Evolutionary conservation across 1,140 invertebrate species (phyloP), one percentile per base, ranked within the genome.

Genomic region (Brachionus rubens): DNA sequence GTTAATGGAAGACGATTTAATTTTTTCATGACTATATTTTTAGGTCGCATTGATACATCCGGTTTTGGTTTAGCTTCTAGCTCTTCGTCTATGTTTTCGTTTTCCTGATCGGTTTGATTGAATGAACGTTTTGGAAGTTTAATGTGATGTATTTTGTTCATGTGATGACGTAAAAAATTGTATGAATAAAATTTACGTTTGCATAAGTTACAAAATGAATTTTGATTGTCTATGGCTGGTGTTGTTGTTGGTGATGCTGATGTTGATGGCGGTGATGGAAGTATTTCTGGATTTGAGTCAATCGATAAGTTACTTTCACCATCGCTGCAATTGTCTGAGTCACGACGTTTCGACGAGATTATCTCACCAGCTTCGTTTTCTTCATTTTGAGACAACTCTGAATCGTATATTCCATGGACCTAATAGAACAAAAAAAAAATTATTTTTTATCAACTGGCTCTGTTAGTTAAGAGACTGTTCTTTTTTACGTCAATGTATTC

Each of bases 181-280:
- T 72, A 50, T 24, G 68, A 72, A 48, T 72, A 72, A 24, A 72
- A 72, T 26, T 72, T 48, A 50, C 68, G 68, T 26, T 72, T 72
- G 46, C 68, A 72, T 36, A 54, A 50, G 28, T 33, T 21, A 33
- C 68, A 72, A 40, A 50, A 72, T 30, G 68, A 36, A 33, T 54
- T 72, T 40, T 54, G 46, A 54, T 72, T 72, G 46, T 48, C 33
- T 16, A 50, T 24, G 24, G 33, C 33, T 47, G 36, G 59, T 4
- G 59, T 19, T 40, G 33, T 24, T 28, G 28, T 24, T 41, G 59
- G 59, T 2, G 59, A 62, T 28, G 16, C 33, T 7, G 56, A 43
- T 19, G 59, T 43, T 6, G 59, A 43, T 24, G 59, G 59, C 3
- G 59, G 59, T 41, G 59, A 43, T 19, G 59, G 19, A 19, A 50